phyloP scores from a whole-genome alignment of 2,113 vertebrate species.

The Sander lucioperca region DNA sequence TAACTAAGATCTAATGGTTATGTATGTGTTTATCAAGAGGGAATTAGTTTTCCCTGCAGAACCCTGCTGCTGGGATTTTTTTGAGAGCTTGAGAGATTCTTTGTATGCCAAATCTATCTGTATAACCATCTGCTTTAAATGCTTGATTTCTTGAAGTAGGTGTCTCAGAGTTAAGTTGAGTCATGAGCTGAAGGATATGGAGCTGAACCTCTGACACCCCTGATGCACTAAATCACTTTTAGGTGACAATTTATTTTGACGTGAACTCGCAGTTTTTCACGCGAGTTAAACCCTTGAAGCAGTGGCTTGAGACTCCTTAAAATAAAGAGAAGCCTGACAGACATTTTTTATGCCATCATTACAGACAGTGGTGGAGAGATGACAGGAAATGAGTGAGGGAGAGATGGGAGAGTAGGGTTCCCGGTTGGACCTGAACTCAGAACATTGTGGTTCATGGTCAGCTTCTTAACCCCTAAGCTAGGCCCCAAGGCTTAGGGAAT shows the following conservation, averaged over 20 bases:
- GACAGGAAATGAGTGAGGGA: background rate
- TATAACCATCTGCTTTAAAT: constrained; percentile 7
- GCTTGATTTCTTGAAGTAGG: background rate
- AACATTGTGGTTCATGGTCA: background rate
- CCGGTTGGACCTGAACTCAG: background rate
- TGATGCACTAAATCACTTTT: constrained; percentile 6
- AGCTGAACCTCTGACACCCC: background rate
- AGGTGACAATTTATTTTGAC: background rate
- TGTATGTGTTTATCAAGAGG: background rate
- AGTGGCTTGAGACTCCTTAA: background rate
- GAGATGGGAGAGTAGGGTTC: background rate
- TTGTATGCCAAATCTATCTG: background rate
- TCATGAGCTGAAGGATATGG: background rate
- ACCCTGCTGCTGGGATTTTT: background rate
- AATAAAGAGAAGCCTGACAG: background rate
- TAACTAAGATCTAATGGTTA: background rate
- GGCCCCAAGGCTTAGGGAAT: background rate
- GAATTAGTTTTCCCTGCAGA: background rate
- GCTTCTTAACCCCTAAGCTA: background rate
- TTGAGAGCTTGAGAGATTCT: background rate
- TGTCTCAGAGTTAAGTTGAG: constrained; percentile 1
- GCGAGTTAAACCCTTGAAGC: constrained; percentile 2
- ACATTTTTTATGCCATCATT: background rate
- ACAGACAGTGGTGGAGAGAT: background rate
- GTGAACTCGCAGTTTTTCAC: background rate